Evolutionary conservation across 1,140 invertebrate genomes (phyloP), one percentile per base, ranked within the genome.

Genomic region (Zaprionus nigranus): DNA sequence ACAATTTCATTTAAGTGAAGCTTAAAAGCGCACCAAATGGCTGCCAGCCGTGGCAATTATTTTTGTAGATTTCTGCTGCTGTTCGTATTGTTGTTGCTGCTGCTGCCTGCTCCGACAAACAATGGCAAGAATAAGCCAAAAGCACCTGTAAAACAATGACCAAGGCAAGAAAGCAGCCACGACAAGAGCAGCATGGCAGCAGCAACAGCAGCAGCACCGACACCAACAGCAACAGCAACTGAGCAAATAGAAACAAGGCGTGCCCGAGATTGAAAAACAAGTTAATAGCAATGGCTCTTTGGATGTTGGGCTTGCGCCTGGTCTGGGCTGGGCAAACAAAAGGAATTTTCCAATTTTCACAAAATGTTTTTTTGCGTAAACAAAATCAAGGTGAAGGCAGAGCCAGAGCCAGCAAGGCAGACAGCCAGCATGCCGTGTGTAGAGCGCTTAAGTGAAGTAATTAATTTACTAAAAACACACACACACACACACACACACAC

Each of bases 1-100:
- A 87, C 83, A 87, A 87, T 87, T 87, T 87, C 84, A 87, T 87
- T 87, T 87, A 87, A 88, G 84, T 81, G 84, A 84, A 87, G 84
- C 83, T 87, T 87, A 87, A 87, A 87, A 87, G 83, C 84, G 81
- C 84, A 87, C 84, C 80, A 83, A 87, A 87, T 87, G 85, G 78
- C 81, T 87, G 85, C 85, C 81, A 75, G 78, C 81, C 84, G 80
- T 83, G 76, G 78, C 85, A 88, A 88, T 88, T 88, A 88, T 88
- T 88, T 88, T 88, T 88, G 85, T 87, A 88, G 85, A 88, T 88
- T 88, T 79, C 79, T 66, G 68, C 62, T 72, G 66, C 40, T 60
- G 36, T n/a, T 56, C 22, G n/a, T 56, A 13, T 30, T 56, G 53
- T 30, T 56, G 15, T 13, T 56, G 22, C 3, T 46, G 22, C 3